Evolutionary conservation across 2,113 vertebrate species (phyloP).

Genomic region (Zosterops pallidus): DNA sequence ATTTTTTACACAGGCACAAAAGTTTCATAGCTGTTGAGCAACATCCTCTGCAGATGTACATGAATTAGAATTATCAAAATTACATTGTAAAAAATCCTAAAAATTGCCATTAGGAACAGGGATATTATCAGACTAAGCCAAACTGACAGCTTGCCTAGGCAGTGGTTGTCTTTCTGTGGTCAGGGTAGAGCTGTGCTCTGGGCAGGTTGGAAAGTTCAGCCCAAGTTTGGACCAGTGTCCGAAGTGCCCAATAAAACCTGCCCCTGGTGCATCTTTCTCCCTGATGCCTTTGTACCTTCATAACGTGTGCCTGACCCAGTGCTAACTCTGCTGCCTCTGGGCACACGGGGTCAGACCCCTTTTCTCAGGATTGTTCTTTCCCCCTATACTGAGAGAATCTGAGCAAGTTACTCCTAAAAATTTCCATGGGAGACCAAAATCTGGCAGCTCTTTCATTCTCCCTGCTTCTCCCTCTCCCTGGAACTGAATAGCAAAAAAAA

Average conservation of each 20-base stretch:
- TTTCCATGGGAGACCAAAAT: neutral
- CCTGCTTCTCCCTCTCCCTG: neutral
- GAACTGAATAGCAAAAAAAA: neutral
- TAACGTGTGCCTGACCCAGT: accelerated
- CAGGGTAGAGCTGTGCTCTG: neutral
- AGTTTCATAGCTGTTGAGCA: neutral
- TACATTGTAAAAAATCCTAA: neutral
- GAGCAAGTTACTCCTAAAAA: neutral
- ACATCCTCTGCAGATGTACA: neutral
- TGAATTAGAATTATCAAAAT: neutral
- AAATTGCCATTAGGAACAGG: neutral
- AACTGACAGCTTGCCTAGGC: neutral
- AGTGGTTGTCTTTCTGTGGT: neutral
- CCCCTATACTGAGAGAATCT: neutral
- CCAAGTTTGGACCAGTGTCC: neutral
- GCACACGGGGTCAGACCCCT: accelerated
- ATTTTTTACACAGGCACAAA: neutral
- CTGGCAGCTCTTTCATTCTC: neutral
- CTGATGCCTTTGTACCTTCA: neutral
- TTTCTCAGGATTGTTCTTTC: neutral
- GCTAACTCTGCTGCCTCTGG: neutral
- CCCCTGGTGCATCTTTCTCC: neutral
- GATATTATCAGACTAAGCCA: neutral
- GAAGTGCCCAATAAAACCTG: neutral
- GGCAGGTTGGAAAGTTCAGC: neutral